A percentile compares a stretch with the other conserved stretches of the same genome.
Evolutionary conservation across 2,888 invertebrate species (phyloP).

Genomic region (Cephus nigrinus): DNA sequence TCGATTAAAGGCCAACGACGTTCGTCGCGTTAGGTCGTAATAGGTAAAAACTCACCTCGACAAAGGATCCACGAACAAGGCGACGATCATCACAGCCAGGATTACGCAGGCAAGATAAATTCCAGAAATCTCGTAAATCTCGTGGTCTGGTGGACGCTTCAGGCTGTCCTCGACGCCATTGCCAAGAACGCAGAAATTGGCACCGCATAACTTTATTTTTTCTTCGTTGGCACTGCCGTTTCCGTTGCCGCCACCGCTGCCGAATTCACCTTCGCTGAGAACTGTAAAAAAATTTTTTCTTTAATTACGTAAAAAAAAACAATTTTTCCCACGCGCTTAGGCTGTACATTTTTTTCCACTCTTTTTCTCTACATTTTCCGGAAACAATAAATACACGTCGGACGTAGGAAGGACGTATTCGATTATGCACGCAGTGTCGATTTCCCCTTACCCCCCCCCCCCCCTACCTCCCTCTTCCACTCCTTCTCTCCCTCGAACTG

Average conservation of each 20-base stretch:
- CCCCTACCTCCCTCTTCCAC: neutral
- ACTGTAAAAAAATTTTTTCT: conserved; percentile 67
- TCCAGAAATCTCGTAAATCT: conserved; percentile 89
- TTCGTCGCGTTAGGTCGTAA: neutral
- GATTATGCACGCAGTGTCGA: neutral
- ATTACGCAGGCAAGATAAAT: conserved; percentile 91
- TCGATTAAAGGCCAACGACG: too few relatives aligned
- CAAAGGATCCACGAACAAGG: conserved; percentile 89
- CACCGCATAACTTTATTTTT: conserved; percentile 76
- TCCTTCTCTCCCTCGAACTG: neutral
- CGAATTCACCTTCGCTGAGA: conserved; percentile 82
- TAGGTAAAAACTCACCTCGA: conserved; percentile 73
- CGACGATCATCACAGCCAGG: conserved; percentile 87
- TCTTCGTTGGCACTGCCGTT: conserved; percentile 63
- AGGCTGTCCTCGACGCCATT: conserved; percentile 80
- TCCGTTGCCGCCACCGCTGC: conserved; percentile 64
- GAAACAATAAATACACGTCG: neutral
- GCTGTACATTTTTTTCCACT: neutral
- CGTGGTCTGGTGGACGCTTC: conserved; percentile 82
- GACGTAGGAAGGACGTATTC: neutral
- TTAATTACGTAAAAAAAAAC: neutral
- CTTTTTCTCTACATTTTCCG: neutral
- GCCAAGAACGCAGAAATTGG: conserved; percentile 83
- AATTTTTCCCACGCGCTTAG: neutral
- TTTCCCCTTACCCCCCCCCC: neutral